Evolutionary conservation across 2,888 invertebrate species (phyloP), one percentile per base, ranked within the genome.

Genomic region (Liopterus haemorrhoidalis): DNA sequence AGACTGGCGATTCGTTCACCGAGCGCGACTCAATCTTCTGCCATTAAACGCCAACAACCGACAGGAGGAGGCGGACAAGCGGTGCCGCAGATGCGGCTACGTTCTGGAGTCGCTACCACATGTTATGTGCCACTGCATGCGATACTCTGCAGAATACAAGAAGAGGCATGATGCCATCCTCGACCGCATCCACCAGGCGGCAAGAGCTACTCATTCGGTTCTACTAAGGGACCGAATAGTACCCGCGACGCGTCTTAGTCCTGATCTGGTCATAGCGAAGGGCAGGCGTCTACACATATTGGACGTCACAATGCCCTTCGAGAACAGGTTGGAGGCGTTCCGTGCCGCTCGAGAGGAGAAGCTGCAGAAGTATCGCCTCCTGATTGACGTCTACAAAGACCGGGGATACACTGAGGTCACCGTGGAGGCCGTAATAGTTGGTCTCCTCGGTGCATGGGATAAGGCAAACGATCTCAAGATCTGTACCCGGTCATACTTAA

Each of bases 1-100:
- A 5, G 66, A 67, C 45, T 68, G 67, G 64, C 54, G 65, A 3
- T 67, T 68, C 43, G 53, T 66, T 11, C 64, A 65, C 51, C 52
- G 60, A 0, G 62, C 62, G 3, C 49, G 61, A 2, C 56, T 62
- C 11, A 52, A 59, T 36, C 55, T 59, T 2, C 49, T 65, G 1
- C 64, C 63, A 0, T 53, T 62, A 1, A 60, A 57, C 32, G 59
- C 28, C 3, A 16, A 28, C 53, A 9, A n/a, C n/a, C n/a, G n/a
- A n/a, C n/a, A n/a, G n/a, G n/a, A n/a, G n/a, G n/a, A n/a, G n/a
- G n/a, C n/a, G n/a, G n/a, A n/a, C n/a, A n/a, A n/a, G n/a, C n/a
- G 50, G 2, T 61, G 60, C 30, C 51, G 51, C 24, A 36, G 59
- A 1, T 65, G 64, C 45, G 56, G 57, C 0, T 39, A 48, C 3